Base-by-base conservation (phyloP, 2,797 vertebrate genomes). In the Eulemur albifrons region DNA sequence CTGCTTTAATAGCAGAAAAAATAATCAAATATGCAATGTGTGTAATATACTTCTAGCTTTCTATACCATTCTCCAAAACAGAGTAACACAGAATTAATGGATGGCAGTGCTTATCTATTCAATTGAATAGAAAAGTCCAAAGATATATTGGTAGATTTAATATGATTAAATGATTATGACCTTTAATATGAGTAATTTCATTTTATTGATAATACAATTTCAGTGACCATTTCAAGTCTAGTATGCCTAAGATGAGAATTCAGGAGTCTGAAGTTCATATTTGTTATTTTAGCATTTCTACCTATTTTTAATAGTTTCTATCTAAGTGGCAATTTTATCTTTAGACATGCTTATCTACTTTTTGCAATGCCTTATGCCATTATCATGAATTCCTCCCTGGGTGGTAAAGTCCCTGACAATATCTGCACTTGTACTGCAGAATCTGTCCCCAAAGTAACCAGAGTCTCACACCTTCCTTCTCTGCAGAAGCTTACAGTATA, bases 231-330 rank as follows among this genome's bases (percentile, higher is more conserved):
- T 87, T 69, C 84, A 75, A 81, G 23, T 80, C 6, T 85, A 88
- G 15, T 25, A 83, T 63, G 32, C 45, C 43, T 20, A 95, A 87
- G 17, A 89, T n/a, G 21, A 84, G 43, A 93, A 90, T 52, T 89
- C 59, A 73, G 76, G 67, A 84, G 6, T 83, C 50, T 90, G 25
- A 86, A 79, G 63, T 86, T 95, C 11, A 0, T 61, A 43, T 70
- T 40, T 90, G 18, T 8, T 65, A 67, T 89, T 92, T 94, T 54
- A 86, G 15, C 45, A 92, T 94, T 88, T 70, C 59, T 23, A 92
- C 23, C 9, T 48, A 40, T 63, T 91, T 63, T 91, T 67, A 57
- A 45, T 85, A 23, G 14, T 76, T 92, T 89, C 61, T 50, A 73
- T 93, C 59, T 48, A 75, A 95, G 48, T 27, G 40, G 43, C 52